These are phyloP conservation scores for Notothenia rossii DNA, from an alignment of 2,113 vertebrate species.

Conservation along the genomic window DNA sequence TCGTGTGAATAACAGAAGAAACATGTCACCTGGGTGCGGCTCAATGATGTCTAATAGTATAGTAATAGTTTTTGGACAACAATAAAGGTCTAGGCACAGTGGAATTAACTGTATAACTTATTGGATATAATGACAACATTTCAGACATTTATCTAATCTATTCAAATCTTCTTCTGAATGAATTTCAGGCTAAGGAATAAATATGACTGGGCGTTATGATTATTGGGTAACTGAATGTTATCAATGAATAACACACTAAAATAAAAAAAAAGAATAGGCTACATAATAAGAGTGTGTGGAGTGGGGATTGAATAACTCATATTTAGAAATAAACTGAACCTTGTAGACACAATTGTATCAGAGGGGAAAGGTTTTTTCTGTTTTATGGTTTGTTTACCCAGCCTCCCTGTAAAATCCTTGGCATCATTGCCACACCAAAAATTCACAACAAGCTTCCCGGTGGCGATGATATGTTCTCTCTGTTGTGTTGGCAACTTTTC, in stretches of 20 bases:
- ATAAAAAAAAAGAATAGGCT: background rate
- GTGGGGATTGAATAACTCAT: background rate
- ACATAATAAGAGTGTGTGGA: background rate
- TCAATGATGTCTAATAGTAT: no score
- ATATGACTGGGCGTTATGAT: background rate
- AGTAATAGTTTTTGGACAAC: no score
- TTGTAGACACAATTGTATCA: background rate
- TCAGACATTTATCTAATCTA: no score
- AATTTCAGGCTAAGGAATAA: background rate
- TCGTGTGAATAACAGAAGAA: no score
- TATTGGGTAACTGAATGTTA: background rate
- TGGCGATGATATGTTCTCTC: constrained; percentile 45
- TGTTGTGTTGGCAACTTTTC: constrained; percentile 9
- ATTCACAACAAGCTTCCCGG: constrained; percentile 31
- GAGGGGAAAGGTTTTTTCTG: background rate
- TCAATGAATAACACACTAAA: background rate
- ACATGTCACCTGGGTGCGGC: no score
- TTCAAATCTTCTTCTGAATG: no score
- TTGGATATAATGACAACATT: no score
- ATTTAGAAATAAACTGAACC: background rate
- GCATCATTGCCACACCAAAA: constrained; percentile 53
- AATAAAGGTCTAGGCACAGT: no score
- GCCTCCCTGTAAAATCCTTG: constrained; percentile 21
- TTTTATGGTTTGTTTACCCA: constrained; percentile 3
- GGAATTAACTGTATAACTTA: no score